Evolutionary conservation across 2,888 invertebrate genomes (phyloP).

Genomic region (Ptychoptera albimana): DNA sequence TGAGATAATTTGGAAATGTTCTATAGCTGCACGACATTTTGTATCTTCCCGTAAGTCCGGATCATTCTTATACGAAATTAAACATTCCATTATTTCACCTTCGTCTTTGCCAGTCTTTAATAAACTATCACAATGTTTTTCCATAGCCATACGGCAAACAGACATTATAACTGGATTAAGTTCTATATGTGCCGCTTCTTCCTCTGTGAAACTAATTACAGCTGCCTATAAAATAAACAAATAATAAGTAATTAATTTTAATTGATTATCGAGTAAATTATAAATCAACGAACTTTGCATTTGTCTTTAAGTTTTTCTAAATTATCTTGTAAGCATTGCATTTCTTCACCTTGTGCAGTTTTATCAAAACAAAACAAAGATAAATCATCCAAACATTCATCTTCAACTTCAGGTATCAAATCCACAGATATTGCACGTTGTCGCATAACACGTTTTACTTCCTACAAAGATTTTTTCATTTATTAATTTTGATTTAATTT

Average conservation of each 20-base stretch:
- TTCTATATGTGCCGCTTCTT: constrained; percentile 74
- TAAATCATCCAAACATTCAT: constrained; percentile 73
- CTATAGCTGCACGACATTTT: constrained; percentile 85
- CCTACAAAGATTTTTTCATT: constrained; percentile 34
- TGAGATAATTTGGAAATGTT: constrained; percentile 91
- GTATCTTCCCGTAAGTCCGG: constrained; percentile 56
- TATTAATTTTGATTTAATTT: background rate
- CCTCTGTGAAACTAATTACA: constrained; percentile 73
- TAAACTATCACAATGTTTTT: constrained; percentile 55
- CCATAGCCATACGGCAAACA: constrained; percentile 68
- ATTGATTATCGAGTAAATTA: background rate
- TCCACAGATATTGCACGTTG: constrained; percentile 86
- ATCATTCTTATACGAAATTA: constrained; percentile 82
- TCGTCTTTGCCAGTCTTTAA: constrained; percentile 55
- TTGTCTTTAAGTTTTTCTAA: constrained; percentile 47
- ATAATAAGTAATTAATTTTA: background rate
- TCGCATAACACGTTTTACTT: constrained; percentile 83
- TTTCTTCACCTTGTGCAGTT: constrained; percentile 79
- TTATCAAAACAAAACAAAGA: constrained; percentile 68
- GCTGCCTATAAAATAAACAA: constrained; percentile 25
- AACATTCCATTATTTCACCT: constrained; percentile 86
- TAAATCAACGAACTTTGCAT: constrained; percentile 40
- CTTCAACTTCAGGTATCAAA: constrained; percentile 87
- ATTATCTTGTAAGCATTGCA: constrained; percentile 79
- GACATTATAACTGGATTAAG: constrained; percentile 75